A percentile compares a stretch with the other conserved stretches of the same genome.
Evolutionary conservation across 2,113 vertebrate genomes (phyloP).

Genomic region (Pardalotus punctatus): DNA sequence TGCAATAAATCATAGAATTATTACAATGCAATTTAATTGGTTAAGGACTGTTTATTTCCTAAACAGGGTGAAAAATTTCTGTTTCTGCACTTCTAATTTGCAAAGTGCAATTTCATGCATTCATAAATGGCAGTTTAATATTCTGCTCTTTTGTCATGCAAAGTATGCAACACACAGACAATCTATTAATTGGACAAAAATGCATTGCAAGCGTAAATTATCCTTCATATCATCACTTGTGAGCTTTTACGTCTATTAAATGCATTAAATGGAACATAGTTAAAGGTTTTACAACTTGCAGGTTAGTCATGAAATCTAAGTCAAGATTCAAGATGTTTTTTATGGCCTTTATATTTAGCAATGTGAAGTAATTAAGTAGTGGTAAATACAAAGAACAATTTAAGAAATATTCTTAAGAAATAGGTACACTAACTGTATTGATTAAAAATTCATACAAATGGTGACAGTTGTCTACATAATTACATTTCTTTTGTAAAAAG

Average conservation of each 20-base stretch:
- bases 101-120: constrained; percentile 97
- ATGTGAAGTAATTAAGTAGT: constrained; percentile 78
- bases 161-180: constrained; percentile 96
- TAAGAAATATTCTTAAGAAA: constrained; percentile 57
- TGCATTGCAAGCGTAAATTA: constrained; percentile 94
- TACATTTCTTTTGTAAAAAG: constrained; percentile 22
- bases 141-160: constrained; percentile 99
- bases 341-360: constrained; percentile 75
- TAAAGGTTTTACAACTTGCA: constrained; percentile 76
- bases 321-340: constrained; percentile 65
- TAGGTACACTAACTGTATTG: constrained; percentile 52
- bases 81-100: constrained; percentile 99
- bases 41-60: constrained; percentile 99
- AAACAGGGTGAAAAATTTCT: constrained; percentile 97
- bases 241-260: constrained; percentile 84
- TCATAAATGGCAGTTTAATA: constrained; percentile 99
- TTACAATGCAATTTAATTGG: constrained; percentile 99
- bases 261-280: constrained; percentile 77
- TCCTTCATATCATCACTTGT: constrained; percentile 81
- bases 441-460: constrained; percentile 8
- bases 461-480: constrained; percentile 33
- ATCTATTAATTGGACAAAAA: constrained; percentile 99
- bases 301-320: constrained; percentile 72
- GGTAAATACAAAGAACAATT: constrained; percentile 76
- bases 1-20: constrained; percentile 99